Evolutionary conservation across 2,888 invertebrate genomes (phyloP), one percentile per base, ranked within the genome.

Genomic region (Odontocolon sp.): DNA sequence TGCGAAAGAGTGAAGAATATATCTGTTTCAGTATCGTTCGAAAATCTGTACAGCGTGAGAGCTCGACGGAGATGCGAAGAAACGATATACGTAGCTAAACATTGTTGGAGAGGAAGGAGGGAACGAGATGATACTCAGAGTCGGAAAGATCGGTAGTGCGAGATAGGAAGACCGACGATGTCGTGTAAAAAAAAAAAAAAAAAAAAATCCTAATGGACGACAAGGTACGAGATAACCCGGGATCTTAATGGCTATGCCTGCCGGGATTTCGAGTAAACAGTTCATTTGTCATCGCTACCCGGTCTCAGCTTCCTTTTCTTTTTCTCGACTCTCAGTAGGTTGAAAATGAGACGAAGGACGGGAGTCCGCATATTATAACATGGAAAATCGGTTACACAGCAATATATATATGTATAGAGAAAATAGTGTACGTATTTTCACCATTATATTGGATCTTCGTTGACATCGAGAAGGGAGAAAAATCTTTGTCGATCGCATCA

Each of bases 201-300:
- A 56, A 66, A 81, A 77, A 80, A 73, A 71, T 76, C 79, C 83
- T 87, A 87, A 87, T 87, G 87, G 83, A 83, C 77, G 81, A 84
- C 82, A 83, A 83, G 80, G 23, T 76, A 71, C 54, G 56, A 72
- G 81, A 82, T 84, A 80, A 80, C 73, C 54, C 38, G 38, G 61
- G 68, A 68, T 56, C 73, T 84, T 86, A 87, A 86, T 83, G 81
- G 84, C 85, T 83, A 84, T 79, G 79, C 59, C 78, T 72, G 80
- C 77, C 79, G 72, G 72, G 72, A 61, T 85, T 82, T 82, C 68
- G 77, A 70, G 83, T 86, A 88, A 88, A 88, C 87, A 88, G 81
- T 86, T 85, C 84, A 87, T 87, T 87, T 84, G 84, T 88, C 87
- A 87, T 86, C 84, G 83, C 40, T 11, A 52, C 59, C 54, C 38